Conservation (phyloP, 1,140 invertebrate species). For the Kradibia gibbosae region DNA sequence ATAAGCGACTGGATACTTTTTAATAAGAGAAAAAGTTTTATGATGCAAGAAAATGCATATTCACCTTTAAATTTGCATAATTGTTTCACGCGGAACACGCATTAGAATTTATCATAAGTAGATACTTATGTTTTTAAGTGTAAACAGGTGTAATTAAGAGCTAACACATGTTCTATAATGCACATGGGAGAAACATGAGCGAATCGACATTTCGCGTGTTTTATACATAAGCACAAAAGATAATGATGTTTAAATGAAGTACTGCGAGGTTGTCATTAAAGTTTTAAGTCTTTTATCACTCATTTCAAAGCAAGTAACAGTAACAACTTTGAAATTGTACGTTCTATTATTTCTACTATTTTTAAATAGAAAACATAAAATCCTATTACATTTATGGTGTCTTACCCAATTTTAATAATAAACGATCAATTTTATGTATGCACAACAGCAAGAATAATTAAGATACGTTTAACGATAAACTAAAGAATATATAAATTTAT, state of each 20-base stretch:
- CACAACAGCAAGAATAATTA: not conserved
- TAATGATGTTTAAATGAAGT: not conserved
- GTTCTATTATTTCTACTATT: slow-evolving; percentile 4
- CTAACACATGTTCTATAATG: slow-evolving; percentile 1
- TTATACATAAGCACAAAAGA: slow-evolving; percentile 1
- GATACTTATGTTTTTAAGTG: not conserved
- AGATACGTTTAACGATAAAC: not conserved
- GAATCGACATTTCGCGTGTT: slow-evolving; percentile 22
- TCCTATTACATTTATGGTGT: not conserved
- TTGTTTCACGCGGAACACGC: not conserved
- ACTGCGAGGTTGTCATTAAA: slow-evolving; percentile 6
- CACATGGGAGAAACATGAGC: not conserved
- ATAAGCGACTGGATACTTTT: too few species aligned
- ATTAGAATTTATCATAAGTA: not conserved
- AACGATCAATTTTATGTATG: not conserved
- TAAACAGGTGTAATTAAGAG: slow-evolving; percentile 9
- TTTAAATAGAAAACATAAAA: not conserved
- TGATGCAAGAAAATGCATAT: not conserved
- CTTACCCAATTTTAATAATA: not conserved
- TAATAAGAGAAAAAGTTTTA: too few species aligned
- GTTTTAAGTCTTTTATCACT: slow-evolving; percentile 7
- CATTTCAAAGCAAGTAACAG: slow-evolving; percentile 1
- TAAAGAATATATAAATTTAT: not conserved
- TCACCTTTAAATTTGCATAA: not conserved
- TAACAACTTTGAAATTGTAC: slow-evolving; percentile 16